Evolutionary conservation across 2,888 invertebrate species (phyloP), one percentile per base, ranked within the genome.

Genomic region (Drosophila borealis): DNA sequence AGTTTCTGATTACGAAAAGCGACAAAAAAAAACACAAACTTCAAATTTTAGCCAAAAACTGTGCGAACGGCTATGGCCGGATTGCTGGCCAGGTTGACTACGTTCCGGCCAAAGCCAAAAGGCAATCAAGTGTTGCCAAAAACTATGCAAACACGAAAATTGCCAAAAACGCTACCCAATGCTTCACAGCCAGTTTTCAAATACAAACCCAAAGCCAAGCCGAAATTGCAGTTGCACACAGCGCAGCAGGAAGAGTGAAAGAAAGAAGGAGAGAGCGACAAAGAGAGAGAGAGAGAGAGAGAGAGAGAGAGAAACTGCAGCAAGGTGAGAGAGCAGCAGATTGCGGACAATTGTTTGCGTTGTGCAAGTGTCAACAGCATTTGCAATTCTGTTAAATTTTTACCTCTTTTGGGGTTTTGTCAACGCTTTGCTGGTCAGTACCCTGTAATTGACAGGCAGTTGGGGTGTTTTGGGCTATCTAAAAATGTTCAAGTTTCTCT

Each of bases 361-460:
- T 87, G 84, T 84, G 81, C 81, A 82, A 88, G 81, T 88, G 85
- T 85, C 88, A 85, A 88, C 88, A 85, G 74, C 79, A 88, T 82
- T 85, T 88, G 78, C 81, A 77, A 85, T 81, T 88, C 88, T 77
- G 83, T 85, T 82, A 67, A 82, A 79, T 80, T 87, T 84, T 87
- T 74, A 81, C 78, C 80, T 77, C 81, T 81, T 29, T 86, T 83
- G 56, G 81, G 61, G 69, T 66, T 78, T 80, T 74, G 73, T 73
- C 77, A 69, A 68, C 73, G 63, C 64, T 61, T 64, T 64, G 44
- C 50, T 55, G 33, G 44, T 17, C 13, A 25, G 74, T 67, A 70
- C 63, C 60, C 66, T 70, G 50, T 33, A 59, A 17, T 50, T 50
- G 36, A 5, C 29, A 41, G 11, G 0, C 33, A 17, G 8, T 29